Evolutionary conservation across 2,888 invertebrate genomes (phyloP).

Genomic region (Panopea generosa): DNA sequence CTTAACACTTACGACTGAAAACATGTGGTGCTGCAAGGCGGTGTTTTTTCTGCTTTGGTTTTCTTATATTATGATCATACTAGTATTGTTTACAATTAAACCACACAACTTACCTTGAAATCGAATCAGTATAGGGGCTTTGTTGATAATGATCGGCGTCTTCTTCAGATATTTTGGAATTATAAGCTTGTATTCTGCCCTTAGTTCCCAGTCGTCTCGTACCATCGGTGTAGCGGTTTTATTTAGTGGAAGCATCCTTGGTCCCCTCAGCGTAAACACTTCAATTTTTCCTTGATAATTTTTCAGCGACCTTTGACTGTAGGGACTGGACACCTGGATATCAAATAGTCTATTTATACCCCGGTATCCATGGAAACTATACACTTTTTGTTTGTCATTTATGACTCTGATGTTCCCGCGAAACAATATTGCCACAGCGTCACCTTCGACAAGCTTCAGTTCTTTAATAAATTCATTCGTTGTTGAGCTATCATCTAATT

Average conservation of each 20-base stretch:
- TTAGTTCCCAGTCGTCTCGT: slow-evolving; percentile 41
- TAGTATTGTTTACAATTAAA: no score
- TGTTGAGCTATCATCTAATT: no score
- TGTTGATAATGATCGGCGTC: slow-evolving; percentile 33
- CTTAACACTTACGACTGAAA: no score
- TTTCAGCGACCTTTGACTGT: slow-evolving; percentile 49
- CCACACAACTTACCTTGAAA: slow-evolving; percentile 43
- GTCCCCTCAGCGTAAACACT: slow-evolving; percentile 28
- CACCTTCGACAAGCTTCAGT: slow-evolving; percentile 31
- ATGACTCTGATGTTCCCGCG: slow-evolving; percentile 48
- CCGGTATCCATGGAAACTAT: slow-evolving; percentile 49
- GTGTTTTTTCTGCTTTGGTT: no score
- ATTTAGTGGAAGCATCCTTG: slow-evolving; percentile 20
- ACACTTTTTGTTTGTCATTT: slow-evolving; percentile 28
- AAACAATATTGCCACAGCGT: slow-evolving; percentile 42
- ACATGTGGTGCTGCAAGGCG: no score
- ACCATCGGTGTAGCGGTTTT: slow-evolving; percentile 21
- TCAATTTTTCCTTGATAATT: slow-evolving; percentile 50
- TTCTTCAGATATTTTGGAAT: slow-evolving; percentile 52
- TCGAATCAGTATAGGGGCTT: slow-evolving; percentile 41
- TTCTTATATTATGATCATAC: no score
- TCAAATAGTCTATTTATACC: slow-evolving; percentile 43
- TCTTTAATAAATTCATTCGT: background rate
- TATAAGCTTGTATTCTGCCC: slow-evolving; percentile 44
- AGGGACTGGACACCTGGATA: slow-evolving; percentile 37